Conservation (phyloP, 2,888 invertebrate genomes). For the Mantis religiosa region DNA sequence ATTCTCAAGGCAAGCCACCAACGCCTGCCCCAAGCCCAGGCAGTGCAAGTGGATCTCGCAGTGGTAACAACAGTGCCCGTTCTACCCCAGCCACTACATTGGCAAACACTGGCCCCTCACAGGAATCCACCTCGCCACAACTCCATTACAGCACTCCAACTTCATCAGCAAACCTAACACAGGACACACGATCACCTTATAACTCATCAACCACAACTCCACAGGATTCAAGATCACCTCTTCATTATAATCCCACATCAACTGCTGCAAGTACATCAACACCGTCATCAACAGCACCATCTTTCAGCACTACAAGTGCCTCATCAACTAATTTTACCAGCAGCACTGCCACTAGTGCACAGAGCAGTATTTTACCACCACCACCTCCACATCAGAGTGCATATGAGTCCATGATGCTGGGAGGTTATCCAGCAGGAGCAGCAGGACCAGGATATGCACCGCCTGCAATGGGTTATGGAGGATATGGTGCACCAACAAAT, state of each 20-base stretch:
- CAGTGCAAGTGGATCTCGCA: constrained; percentile 22
- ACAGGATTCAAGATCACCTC: neutral
- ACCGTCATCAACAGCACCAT: neutral
- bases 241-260: neutral
- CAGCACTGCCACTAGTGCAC: neutral
- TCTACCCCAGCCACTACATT: constrained; percentile 20
- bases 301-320: neutral
- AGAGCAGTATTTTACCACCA: neutral
- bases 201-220: neutral
- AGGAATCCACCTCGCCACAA: constrained; percentile 3
- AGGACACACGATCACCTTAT: neutral
- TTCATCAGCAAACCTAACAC: neutral
- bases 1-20: neutral
- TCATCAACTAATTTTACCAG: neutral
- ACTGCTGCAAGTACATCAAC: neutral
- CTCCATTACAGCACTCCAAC: neutral
- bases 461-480: constrained; percentile 16
- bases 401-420: constrained; percentile 26
- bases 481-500: constrained; percentile 12
- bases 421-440: constrained; percentile 17
- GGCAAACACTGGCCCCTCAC: neutral
- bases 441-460: constrained; percentile 1
- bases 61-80: constrained; percentile 25
- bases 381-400: constrained; percentile 18
- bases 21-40: constrained; percentile 17